Conservation (phyloP, 2,797 vertebrate species). For the Clarias pachynema region DNA sequence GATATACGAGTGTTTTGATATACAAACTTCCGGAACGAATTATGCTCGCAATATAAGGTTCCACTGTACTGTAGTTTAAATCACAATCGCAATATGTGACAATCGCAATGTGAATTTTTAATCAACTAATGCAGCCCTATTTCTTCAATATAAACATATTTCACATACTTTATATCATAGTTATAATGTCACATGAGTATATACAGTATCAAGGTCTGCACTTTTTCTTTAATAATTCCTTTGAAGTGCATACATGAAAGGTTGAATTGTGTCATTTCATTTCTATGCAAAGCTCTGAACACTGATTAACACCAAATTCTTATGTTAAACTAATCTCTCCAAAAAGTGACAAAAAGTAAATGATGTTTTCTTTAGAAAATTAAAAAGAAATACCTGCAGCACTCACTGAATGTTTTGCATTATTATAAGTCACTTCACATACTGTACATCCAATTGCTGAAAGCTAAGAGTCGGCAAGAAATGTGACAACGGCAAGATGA, state of each 20-base stretch:
- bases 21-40: too few relatives aligned
- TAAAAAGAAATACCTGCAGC: background rate
- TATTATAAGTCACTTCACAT: background rate
- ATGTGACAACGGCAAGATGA: constrained; percentile 6
- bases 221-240: background rate
- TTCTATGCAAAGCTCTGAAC: background rate
- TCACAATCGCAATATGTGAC: too few relatives aligned
- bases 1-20: too few relatives aligned
- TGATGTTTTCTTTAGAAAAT: background rate
- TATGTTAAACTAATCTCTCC: background rate
- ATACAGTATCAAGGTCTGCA: background rate
- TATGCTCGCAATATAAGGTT: too few relatives aligned
- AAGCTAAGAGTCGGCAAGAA: constrained; percentile 7
- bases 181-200: background rate
- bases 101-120: too few relatives aligned
- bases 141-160: background rate
- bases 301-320: background rate
- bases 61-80: too few relatives aligned
- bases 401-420: background rate
- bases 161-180: background rate
- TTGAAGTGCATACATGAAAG: background rate
- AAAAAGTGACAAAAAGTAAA: background rate
- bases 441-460: background rate
- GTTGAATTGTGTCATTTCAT: background rate
- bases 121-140: too few relatives aligned